These are phyloP conservation scores for Collichthys lucidus DNA, from an alignment of 2,113 vertebrate species.

Conservation along the genomic window DNA sequence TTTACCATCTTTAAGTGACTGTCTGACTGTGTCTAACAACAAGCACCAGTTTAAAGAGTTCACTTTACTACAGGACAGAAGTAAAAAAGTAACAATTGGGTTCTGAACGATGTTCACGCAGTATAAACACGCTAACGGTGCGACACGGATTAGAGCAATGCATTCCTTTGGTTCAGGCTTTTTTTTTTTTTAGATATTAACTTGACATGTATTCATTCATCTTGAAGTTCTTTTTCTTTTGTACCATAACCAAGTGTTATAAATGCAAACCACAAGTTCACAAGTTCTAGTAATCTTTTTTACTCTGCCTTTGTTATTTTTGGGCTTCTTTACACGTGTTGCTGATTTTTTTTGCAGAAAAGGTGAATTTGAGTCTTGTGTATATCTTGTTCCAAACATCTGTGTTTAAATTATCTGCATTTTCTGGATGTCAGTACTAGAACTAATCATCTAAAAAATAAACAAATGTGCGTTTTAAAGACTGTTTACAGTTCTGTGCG, in stretches of 20 bases:
- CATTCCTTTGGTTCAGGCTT: neutral
- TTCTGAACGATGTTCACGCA: neutral
- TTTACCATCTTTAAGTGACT: slow-evolving; percentile 1
- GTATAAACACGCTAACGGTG: slow-evolving; percentile 23
- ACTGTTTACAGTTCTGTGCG: neutral
- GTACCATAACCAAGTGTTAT: neutral
- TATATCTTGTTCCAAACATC: neutral
- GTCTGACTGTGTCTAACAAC: neutral
- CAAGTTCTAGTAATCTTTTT: neutral
- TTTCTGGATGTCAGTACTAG: neutral
- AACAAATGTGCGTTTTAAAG: neutral
- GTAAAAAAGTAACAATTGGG: neutral
- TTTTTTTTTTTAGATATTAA: neutral
- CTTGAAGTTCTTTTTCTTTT: neutral
- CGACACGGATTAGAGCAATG: neutral
- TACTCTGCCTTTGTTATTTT: slow-evolving; percentile 1
- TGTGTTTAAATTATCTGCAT: neutral
- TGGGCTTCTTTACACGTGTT: neutral
- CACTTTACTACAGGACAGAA: neutral
- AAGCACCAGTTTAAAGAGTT: neutral
- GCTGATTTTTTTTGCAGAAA: neutral
- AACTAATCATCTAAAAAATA: slow-evolving; percentile 15
- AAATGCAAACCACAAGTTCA: neutral
- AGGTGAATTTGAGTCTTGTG: neutral
- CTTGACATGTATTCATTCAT: neutral